Evolutionary conservation across 1,140 invertebrate species (phyloP).

Genomic region (Apolygus lucorum): DNA sequence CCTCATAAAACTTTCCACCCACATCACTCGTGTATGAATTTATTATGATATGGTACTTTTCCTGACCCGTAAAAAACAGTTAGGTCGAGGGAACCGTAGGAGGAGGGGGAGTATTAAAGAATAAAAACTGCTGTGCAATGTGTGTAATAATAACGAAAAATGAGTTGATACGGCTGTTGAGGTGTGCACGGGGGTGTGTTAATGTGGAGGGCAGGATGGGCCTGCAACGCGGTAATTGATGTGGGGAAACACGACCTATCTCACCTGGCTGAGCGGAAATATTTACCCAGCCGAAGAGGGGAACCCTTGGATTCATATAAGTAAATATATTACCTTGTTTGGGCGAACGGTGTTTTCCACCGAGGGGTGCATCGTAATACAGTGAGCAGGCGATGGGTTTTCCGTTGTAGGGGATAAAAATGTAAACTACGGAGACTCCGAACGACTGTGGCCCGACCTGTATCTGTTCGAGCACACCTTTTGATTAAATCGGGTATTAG

Average conservation of each 20-base stretch:
- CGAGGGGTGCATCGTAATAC: neutral
- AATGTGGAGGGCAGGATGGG: neutral
- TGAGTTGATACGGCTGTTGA: neutral
- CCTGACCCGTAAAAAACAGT: neutral
- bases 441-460: no score
- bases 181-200: neutral
- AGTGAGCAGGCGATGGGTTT: no score
- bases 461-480: no score
- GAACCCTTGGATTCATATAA: neutral
- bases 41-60: no score
- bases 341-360: neutral
- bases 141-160: no score
- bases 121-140: neutral
- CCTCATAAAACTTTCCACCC: neutral
- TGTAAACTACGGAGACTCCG: no score
- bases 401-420: no score
- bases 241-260: slow-evolving; percentile 9
- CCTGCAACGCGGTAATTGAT: slow-evolving; percentile 8
- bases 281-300: neutral
- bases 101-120: neutral
- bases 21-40: neutral
- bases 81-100: no score
- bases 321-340: neutral
- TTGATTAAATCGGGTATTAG: no score
- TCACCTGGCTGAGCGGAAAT: slow-evolving; percentile 2